A percentile compares a stretch with the other conserved stretches of the same genome.
Evolutionary conservation across 2,113 vertebrate species (phyloP).

Genomic region (Spermophilus dauricus): DNA sequence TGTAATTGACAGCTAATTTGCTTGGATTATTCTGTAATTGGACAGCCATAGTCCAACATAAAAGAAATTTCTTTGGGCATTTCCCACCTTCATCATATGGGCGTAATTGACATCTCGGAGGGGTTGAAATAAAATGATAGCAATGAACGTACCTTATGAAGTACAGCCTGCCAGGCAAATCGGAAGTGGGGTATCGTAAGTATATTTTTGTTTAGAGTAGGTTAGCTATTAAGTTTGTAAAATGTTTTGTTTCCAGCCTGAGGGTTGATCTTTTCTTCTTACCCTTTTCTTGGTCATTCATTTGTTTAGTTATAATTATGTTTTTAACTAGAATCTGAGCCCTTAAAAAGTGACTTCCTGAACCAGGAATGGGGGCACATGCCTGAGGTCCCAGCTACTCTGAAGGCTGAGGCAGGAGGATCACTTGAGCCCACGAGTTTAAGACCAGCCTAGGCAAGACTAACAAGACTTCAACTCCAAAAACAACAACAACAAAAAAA

Average conservation of each 20-base stretch:
- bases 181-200: not conserved
- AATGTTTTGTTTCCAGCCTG: slow-evolving; percentile 44
- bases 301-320: slow-evolving; percentile 49
- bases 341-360: slow-evolving; percentile 51
- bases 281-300: not conserved
- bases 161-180: not conserved
- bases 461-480: not conserved
- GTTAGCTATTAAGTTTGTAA: slow-evolving; percentile 31
- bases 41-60: not conserved
- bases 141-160: slow-evolving; percentile 43
- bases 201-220: slow-evolving; percentile 18
- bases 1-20: slow-evolving; percentile 11
- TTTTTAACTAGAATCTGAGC: slow-evolving; percentile 1
- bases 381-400: not conserved
- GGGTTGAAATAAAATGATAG: slow-evolving; percentile 55
- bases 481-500: not conserved
- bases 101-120: slow-evolving; percentile 28
- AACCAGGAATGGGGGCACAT: not conserved
- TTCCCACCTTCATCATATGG: not conserved
- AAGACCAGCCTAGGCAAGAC: not conserved
- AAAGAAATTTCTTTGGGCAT: slow-evolving; percentile 28
- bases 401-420: not conserved
- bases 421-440: not conserved
- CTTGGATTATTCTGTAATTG: no score
- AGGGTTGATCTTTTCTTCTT: slow-evolving; percentile 5